A percentile compares a stretch with the other conserved stretches of the same genome.
Evolutionary conservation across 2,888 invertebrate genomes (phyloP).

Genomic region (Apocheima hispidaria): DNA sequence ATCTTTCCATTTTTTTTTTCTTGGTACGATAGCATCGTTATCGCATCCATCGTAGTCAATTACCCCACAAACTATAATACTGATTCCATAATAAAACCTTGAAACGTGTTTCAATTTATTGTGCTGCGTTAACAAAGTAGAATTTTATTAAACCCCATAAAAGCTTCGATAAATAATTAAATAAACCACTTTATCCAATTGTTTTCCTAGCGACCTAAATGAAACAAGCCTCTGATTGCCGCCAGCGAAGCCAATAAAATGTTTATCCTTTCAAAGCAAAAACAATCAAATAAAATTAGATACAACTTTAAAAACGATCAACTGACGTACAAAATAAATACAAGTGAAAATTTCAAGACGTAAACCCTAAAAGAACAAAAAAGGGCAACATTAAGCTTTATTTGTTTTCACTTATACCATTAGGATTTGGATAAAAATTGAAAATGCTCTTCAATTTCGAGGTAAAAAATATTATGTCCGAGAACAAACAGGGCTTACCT

Average conservation of each 20-base stretch:
- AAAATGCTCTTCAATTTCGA: slow-evolving; percentile 41
- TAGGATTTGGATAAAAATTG: slow-evolving; percentile 49
- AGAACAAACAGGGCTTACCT: slow-evolving; percentile 40
- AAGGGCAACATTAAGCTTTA: slow-evolving; percentile 43
- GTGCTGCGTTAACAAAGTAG: not conserved
- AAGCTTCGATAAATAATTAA: not conserved
- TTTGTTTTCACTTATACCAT: slow-evolving; percentile 48
- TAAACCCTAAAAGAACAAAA: slow-evolving; percentile 19
- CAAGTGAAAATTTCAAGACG: slow-evolving; percentile 10
- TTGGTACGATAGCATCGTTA: no score
- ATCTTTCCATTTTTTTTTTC: no score
- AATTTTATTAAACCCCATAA: not conserved
- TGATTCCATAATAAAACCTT: no score
- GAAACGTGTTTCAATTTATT: no score
- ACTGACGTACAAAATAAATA: not conserved
- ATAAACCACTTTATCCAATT: slow-evolving; percentile 7
- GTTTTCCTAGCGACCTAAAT: not conserved
- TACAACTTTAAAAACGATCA: slow-evolving; percentile 14
- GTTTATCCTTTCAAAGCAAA: slow-evolving; percentile 1
- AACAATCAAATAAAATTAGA: slow-evolving; percentile 3
- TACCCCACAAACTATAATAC: no score
- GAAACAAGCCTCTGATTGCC: not conserved
- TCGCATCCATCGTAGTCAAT: no score
- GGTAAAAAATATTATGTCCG: slow-evolving; percentile 48
- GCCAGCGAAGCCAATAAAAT: not conserved